phyloP scores from a whole-genome alignment of 2,888 invertebrate genomes.

The Plusia festucae region DNA sequence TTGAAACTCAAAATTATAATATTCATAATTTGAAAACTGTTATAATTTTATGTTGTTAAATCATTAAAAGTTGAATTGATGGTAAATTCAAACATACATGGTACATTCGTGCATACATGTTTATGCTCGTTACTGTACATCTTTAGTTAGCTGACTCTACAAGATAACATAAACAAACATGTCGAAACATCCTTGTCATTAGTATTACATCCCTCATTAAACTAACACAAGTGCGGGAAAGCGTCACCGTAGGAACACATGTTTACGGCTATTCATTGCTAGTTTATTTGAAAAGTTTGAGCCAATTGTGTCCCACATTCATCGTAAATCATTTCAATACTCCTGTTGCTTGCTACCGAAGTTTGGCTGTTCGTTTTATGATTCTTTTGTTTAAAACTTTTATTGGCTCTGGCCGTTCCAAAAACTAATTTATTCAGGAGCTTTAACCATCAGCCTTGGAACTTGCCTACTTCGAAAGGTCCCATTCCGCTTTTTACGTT shows the following conservation, averaged over 20 bases:
- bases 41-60: no score
- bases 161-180: conserved; percentile 2
- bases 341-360: conserved; percentile 85
- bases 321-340: conserved; percentile 85
- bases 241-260: conserved; percentile 70
- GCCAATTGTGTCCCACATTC: conserved; percentile 81
- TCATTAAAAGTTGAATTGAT: no score
- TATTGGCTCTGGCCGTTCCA: conserved; percentile 84
- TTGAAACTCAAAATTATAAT: no score
- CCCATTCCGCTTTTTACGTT: conserved; percentile 79
- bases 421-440: conserved; percentile 88
- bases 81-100: no score
- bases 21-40: no score
- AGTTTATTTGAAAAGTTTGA: conserved; percentile 85
- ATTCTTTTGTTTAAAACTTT: conserved; percentile 89
- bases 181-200: conserved; percentile 10
- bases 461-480: conserved; percentile 71
- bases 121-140: no score
- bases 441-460: conserved; percentile 79
- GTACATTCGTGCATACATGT: no score
- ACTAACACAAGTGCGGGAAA: conserved; percentile 40
- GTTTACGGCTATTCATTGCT: conserved; percentile 81
- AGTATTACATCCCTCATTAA: conserved; percentile 33
- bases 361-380: conserved; percentile 85
- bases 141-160: no score